Base-by-base conservation (phyloP, 2,888 invertebrate species). In the Hypomecis atomaria region DNA sequence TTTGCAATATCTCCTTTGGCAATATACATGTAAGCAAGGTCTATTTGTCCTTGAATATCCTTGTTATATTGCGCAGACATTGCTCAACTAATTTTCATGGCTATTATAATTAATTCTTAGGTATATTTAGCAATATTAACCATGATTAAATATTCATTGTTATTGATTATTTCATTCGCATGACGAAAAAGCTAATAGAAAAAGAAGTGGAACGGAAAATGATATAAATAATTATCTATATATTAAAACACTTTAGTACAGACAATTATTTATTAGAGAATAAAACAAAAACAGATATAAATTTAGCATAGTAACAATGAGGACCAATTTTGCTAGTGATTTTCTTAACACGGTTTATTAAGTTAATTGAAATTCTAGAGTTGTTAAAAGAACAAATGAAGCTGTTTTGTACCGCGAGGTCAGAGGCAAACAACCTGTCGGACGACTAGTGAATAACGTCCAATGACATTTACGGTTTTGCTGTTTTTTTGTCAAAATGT, bases 381-480 rank as follows among this genome's bases (percentile, higher is more conserved):
- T 66, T 62, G 62, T 59, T 54, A 45, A 48, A 69, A 49, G 43
- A 52, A 62, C 55, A 56, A 66, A 67, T 67, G 54, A 56, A 59
- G 61, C 60, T 65, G 66, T 70, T 59, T 65, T 67, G 72, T 70
- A 78, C 72, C 59, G 71, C 62, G 74, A 74, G 81, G 81, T 84
- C 78, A 80, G 76, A 82, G 83, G 82, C 75, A 71, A 83, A 83
- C 64, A 82, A 82, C 82, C 81, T 76, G 64, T 42, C 65, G 67
- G 69, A 62, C 60, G 68, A 66, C 69, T 76, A 73, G 76, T 80
- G 79, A 55, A 59, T 59, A 52, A 61, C 58, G 63, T 79, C 36
- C 75, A 78, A 73, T 77, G 83, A 79, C 82, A 79, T 78, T 70
- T 74, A 71, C 68, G 50, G 67, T 77, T 63, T 57, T 50, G 50